These are phyloP conservation scores for Anolis sagrei DNA, from an alignment of 2,113 vertebrate genomes.

Conservation along the genomic window DNA sequence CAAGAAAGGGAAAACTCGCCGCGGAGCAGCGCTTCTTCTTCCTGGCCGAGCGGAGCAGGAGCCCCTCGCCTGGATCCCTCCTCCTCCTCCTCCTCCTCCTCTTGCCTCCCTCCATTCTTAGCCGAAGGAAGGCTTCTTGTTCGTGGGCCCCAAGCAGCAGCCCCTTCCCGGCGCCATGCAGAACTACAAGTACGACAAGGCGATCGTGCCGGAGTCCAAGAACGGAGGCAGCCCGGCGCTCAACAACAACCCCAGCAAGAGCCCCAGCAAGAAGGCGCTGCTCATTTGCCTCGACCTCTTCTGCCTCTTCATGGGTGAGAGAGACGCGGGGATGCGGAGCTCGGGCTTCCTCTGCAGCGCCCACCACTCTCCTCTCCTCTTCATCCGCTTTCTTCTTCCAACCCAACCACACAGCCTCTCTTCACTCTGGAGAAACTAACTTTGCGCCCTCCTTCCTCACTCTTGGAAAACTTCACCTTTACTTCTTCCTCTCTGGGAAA, in stretches of 20 bases:
- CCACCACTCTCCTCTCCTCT: neutral
- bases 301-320: conserved; percentile 95
- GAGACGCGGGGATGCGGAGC: conserved; percentile 69
- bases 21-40: neutral
- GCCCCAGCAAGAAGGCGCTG: conserved; percentile 88
- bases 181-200: conserved; percentile 97
- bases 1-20: too few relatives aligned
- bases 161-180: conserved; percentile 78
- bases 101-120: conserved; percentile 5
- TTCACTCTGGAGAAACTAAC: too few relatives aligned
- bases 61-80: conserved; percentile 3
- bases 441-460: too few relatives aligned
- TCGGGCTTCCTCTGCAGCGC: neutral
- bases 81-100: neutral
- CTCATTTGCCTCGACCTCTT: conserved; percentile 91
- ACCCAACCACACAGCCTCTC: neutral
- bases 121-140: neutral
- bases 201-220: conserved; percentile 92
- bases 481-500: neutral
- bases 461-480: too few relatives aligned
- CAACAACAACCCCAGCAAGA: conserved; percentile 84
- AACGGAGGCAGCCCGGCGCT: conserved; percentile 92
- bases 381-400: neutral
- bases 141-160: too few relatives aligned
- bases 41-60: neutral